phyloP scores from a whole-genome alignment of 2,888 invertebrate species.

The Melieria omissa region DNA sequence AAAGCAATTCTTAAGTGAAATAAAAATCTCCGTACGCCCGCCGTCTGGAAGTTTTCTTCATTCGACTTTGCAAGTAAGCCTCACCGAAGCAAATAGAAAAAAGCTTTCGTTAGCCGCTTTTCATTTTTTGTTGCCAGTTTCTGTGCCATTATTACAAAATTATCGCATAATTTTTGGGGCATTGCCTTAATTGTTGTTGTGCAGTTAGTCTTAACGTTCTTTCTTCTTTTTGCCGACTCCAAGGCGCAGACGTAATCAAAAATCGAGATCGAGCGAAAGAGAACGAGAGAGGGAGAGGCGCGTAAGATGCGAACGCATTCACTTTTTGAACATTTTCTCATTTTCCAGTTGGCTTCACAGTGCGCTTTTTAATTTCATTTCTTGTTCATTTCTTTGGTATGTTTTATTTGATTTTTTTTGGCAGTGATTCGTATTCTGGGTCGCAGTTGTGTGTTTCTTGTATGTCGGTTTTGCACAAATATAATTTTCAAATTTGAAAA shows the following conservation, averaged over 20 bases:
- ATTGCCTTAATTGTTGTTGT: too few relatives aligned
- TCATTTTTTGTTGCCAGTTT: too few relatives aligned
- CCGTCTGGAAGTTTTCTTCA: too few relatives aligned
- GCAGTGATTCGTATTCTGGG: not conserved
- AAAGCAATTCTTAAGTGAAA: too few relatives aligned
- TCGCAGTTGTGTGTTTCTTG: not conserved
- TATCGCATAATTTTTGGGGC: too few relatives aligned
- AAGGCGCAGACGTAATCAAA: not conserved
- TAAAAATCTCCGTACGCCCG: too few relatives aligned
- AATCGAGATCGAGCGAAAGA: not conserved
- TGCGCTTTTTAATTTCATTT: constrained; percentile 9
- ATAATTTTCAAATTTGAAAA: constrained; percentile 50
- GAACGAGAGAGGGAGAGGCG: not conserved
- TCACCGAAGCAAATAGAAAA: too few relatives aligned
- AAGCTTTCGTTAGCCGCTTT: too few relatives aligned
- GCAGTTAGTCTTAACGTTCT: too few relatives aligned
- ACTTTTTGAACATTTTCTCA: constrained; percentile 27
- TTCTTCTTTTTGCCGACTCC: not conserved
- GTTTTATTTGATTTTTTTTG: constrained; percentile 1
- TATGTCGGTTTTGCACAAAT: constrained; percentile 35
- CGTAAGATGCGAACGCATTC: not conserved
- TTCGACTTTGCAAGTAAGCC: too few relatives aligned
- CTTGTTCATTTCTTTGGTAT: constrained; percentile 1
- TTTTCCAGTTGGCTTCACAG: constrained; percentile 33
- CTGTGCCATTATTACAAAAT: too few relatives aligned